Evolutionary conservation across 2,113 vertebrate species (phyloP).

Genomic region (Gasterosteus aculeatus): DNA sequence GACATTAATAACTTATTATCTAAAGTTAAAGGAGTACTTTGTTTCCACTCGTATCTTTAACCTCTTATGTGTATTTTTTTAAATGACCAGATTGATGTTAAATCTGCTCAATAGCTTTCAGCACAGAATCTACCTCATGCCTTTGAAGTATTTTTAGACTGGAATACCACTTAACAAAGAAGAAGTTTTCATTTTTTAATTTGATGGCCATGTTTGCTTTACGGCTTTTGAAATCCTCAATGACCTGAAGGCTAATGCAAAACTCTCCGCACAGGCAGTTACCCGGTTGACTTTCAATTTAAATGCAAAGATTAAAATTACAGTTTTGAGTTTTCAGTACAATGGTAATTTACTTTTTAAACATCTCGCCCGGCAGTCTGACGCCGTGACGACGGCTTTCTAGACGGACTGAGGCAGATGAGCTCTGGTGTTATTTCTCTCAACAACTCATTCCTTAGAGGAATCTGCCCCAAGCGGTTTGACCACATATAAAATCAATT

Average conservation of each 20-base stretch:
- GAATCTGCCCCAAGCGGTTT: too few species aligned
- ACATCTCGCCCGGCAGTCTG: constrained; percentile 1
- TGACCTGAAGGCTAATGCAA: constrained; percentile 57
- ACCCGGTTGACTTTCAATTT: constrained; percentile 51
- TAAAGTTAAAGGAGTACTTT: neutral
- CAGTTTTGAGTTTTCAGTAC: constrained; percentile 34
- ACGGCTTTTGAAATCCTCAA: constrained; percentile 49
- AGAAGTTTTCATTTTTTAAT: constrained; percentile 56
- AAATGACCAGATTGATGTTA: constrained; percentile 43
- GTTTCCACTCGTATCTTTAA: constrained; percentile 42
- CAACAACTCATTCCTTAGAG: neutral
- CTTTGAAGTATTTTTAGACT: constrained; percentile 35
- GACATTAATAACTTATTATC: neutral
- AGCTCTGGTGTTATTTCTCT: constrained; percentile 12
- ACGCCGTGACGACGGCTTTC: constrained; percentile 16
- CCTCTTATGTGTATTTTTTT: constrained; percentile 43
- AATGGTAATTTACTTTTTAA: constrained; percentile 35
- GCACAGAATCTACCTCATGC: constrained; percentile 14
- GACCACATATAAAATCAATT: too few species aligned
- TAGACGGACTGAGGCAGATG: constrained; percentile 7
- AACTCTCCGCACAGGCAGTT: constrained; percentile 37
- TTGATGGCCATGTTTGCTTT: constrained; percentile 27
- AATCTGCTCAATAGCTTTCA: constrained; percentile 40
- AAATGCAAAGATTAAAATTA: constrained; percentile 55
- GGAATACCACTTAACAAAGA: constrained; percentile 41